phyloP scores from a whole-genome alignment of 2,888 invertebrate genomes.

The Phragmatobia fuliginosa region DNA sequence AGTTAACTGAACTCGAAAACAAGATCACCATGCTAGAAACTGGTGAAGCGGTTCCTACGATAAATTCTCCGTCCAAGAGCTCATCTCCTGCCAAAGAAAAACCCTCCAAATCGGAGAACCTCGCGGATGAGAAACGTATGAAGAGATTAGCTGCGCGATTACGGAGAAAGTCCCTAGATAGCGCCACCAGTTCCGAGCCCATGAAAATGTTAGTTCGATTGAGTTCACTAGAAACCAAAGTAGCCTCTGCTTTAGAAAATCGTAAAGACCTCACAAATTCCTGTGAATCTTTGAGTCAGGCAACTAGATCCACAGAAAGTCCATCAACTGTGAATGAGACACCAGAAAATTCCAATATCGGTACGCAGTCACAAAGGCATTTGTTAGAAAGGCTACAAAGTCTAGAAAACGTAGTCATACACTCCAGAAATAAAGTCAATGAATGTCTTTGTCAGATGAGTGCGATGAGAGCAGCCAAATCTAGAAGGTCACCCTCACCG shows the following conservation, averaged over 20 bases:
- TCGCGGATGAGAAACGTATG: conserved; percentile 82
- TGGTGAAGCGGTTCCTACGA: conserved; percentile 76
- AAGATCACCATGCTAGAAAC: conserved; percentile 90
- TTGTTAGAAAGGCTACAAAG: conserved; percentile 87
- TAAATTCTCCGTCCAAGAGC: conserved; percentile 84
- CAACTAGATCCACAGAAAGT: conserved; percentile 75
- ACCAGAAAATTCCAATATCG: conserved; percentile 69
- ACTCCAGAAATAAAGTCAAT: conserved; percentile 89
- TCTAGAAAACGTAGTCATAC: conserved; percentile 87
- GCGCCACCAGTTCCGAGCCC: conserved; percentile 92
- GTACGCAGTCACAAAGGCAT: conserved; percentile 84
- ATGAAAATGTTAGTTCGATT: conserved; percentile 93
- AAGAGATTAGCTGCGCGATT: conserved; percentile 86
- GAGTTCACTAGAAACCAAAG: conserved; percentile 92
- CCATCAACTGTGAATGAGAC: conserved; percentile 65
- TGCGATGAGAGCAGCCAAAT: conserved; percentile 87
- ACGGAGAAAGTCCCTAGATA: conserved; percentile 92
- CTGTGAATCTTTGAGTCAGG: conserved; percentile 85
- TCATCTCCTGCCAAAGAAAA: conserved; percentile 85
- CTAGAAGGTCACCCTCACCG: conserved; percentile 88
- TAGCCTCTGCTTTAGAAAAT: conserved; percentile 87
- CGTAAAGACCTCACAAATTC: conserved; percentile 83
- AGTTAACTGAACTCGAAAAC: conserved; percentile 92
- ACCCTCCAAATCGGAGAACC: conserved; percentile 80
- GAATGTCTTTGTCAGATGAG: conserved; percentile 89